A percentile compares a stretch with the other conserved stretches of the same genome.
Conservation (phyloP, 2,888 invertebrate genomes). For the Caenorhabditis sp. region DNA sequence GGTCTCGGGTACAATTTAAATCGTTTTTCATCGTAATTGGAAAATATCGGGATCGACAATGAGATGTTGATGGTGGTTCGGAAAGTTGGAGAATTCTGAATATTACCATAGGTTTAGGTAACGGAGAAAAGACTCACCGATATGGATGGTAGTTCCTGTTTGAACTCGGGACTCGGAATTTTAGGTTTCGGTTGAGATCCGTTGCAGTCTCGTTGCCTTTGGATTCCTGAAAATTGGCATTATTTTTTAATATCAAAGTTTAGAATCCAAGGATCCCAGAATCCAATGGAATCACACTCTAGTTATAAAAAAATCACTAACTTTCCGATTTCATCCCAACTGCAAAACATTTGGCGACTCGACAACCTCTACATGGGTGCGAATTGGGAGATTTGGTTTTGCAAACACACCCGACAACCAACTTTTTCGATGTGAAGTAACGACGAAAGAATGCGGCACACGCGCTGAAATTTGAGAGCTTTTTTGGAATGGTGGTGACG, state of each 20-base stretch:
- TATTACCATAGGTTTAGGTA: neutral
- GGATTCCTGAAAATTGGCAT: conserved; percentile 11
- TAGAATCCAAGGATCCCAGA: too few species aligned
- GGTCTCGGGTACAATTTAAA: neutral
- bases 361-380: conserved; percentile 41
- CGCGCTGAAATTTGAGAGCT: conserved; percentile 30
- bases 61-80: neutral
- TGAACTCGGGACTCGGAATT: too few species aligned
- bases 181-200: neutral
- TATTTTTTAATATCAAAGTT: neutral
- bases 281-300: neutral
- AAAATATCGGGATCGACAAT: neutral
- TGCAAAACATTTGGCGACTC: conserved; percentile 25
- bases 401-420: neutral
- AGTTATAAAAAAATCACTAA: conserved; percentile 8
- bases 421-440: conserved; percentile 10
- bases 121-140: neutral
- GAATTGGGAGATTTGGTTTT: neutral
- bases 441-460: conserved; percentile 48
- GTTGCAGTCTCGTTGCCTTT: conserved; percentile 1
- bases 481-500: neutral
- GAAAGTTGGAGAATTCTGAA: neutral
- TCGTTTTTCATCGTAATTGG: conserved; percentile 4
- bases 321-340: conserved; percentile 20
- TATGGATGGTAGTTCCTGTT: too few species aligned